These are phyloP conservation scores for Lycaena phlaeas DNA, from an alignment of 2,888 invertebrate species.

Conservation along the genomic window DNA sequence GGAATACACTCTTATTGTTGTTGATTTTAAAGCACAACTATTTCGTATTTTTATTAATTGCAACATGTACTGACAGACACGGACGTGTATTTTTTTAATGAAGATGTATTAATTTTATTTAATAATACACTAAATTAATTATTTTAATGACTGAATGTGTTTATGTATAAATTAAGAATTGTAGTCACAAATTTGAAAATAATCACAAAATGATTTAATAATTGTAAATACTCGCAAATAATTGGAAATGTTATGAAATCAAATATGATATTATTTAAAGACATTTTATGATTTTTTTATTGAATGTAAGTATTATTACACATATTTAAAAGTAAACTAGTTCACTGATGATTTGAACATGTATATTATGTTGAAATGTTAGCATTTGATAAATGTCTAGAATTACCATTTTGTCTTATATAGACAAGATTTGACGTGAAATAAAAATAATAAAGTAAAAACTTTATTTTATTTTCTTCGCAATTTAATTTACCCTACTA, in stretches of 20 bases:
- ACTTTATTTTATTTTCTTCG: background rate
- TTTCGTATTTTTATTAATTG: background rate
- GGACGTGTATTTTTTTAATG: background rate
- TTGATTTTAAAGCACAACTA: no score
- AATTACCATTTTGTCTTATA: background rate
- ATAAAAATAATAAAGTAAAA: background rate
- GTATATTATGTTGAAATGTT: background rate
- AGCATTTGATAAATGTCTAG: background rate
- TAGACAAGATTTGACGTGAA: background rate
- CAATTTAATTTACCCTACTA: no score
- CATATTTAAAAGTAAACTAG: background rate
- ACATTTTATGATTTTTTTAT: background rate
- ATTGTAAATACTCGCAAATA: background rate
- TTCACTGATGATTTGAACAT: background rate
- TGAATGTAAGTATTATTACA: background rate
- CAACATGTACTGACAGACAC: background rate
- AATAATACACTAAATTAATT: no score
- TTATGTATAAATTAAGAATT: no score
- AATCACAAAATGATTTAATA: background rate
- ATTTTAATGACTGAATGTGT: no score
- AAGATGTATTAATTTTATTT: no score
- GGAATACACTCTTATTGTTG: no score
- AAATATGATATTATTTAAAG: background rate
- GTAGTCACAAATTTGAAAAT: background rate
- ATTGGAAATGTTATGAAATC: background rate